Evolutionary conservation across 1,140 invertebrate species (phyloP), one percentile per base, ranked within the genome.

Genomic region (Phenacoccus solenopsis): DNA sequence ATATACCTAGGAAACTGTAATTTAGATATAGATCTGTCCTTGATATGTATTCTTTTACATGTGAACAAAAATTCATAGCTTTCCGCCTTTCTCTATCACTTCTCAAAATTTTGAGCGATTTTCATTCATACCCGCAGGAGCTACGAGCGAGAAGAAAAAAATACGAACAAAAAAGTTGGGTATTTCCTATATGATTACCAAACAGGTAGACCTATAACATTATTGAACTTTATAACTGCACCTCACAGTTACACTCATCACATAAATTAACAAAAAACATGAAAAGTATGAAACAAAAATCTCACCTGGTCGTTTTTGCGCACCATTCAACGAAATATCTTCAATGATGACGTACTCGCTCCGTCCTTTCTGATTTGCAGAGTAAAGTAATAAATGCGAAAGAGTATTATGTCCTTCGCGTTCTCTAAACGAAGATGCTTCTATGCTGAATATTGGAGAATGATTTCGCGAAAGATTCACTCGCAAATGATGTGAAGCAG

Each of bases 281-380:
- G n/a, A n/a, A n/a, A n/a, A n/a, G n/a, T n/a, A n/a, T n/a, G n/a
- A 49, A 49, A 49, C 13, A 9, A 49, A 9, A 49, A 49, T 49
- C 78, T 82, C 82, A 93, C 91, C 90, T 80, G 89, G 87, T 76
- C 90, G 84, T 77, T 89, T 91, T 74, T 92, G 91, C 3, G 91
- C 89, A 78, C 92, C 90, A 76, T 90, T 89, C 74, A 93, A 86
- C 70, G 90, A 88, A 74, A 91, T 90, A 75, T 92, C 90, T 76
- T 93, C 90, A 13, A 95, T 80, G 0, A 91, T 81, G 68, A 88
- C 84, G 21, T 86, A 84, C 75, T 92, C 90, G 72, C 90, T 92
- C 70, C 87, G 85, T 59, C 92, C 93, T 78, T 94, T 94, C 30
- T 88, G 85, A 80, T 96, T 96, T 73, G 86, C 85, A 35, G 92